Conservation (phyloP, 1,140 invertebrate genomes). For the Aleiodes sp. region DNA sequence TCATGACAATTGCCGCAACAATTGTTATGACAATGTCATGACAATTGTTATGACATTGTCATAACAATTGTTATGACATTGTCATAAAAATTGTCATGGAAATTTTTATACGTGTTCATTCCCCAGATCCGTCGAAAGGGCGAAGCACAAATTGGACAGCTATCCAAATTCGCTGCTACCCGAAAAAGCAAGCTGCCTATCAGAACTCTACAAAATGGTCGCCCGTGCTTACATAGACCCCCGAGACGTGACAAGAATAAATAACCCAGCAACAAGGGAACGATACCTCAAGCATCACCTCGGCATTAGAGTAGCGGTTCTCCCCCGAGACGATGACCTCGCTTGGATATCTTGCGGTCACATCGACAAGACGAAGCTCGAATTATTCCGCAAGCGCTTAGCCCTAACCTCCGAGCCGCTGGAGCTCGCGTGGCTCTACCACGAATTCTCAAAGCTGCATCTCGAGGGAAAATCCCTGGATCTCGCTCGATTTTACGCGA, state of each 20-base stretch:
- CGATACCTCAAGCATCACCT: slow-evolving; percentile 49
- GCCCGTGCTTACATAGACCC: slow-evolving; percentile 50
- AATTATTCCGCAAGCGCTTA: slow-evolving; percentile 44
- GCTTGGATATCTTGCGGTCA: slow-evolving; percentile 44
- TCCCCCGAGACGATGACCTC: slow-evolving; percentile 51
- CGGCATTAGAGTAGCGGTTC: slow-evolving; percentile 38
- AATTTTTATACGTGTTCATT: neutral
- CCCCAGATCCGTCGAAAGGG: slow-evolving; percentile 41
- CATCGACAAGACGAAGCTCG: slow-evolving; percentile 37
- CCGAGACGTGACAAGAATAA: slow-evolving; percentile 43
- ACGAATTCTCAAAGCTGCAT: slow-evolving; percentile 51
- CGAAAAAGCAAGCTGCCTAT: slow-evolving; percentile 43
- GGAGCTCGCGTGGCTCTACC: slow-evolving; percentile 54
- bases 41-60: too few relatives aligned
- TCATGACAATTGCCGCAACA: too few relatives aligned
- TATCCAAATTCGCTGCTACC: slow-evolving; percentile 45
- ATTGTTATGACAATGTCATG: too few relatives aligned
- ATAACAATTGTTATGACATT: neutral
- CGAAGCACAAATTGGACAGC: slow-evolving; percentile 49
- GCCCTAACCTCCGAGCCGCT: slow-evolving; percentile 46
- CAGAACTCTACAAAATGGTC: slow-evolving; percentile 48
- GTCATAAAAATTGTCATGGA: too few relatives aligned
- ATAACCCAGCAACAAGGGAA: slow-evolving; percentile 20
- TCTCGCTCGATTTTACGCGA: slow-evolving; percentile 53
- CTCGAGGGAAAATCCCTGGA: slow-evolving; percentile 48